Conservation (phyloP, 2,113 vertebrate species). For the Orcinus orca region DNA sequence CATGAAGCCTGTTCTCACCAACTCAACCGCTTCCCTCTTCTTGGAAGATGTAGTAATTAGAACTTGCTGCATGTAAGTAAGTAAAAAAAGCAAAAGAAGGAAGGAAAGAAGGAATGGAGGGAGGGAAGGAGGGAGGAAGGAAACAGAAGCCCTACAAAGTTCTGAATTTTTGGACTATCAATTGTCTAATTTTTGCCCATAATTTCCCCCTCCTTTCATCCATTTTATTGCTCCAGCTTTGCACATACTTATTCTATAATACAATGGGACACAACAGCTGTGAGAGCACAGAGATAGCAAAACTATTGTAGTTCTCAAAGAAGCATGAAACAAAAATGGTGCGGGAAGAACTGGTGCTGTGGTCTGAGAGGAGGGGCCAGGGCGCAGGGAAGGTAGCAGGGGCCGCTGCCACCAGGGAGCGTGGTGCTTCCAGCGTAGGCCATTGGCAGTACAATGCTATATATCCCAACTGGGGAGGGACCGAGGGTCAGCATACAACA, state of each 20-base stretch:
- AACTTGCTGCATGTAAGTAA: not conserved
- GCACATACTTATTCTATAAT: not conserved
- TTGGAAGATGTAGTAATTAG: not conserved
- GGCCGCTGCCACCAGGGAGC: no score
- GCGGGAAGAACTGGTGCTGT: not conserved
- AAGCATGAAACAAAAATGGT: not conserved
- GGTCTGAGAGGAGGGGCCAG: not conserved
- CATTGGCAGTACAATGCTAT: not conserved
- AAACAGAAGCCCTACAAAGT: not conserved
- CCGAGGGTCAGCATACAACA: not conserved
- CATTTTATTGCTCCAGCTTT: not conserved
- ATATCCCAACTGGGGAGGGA: not conserved
- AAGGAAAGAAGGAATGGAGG: no score
- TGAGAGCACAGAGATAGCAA: not conserved
- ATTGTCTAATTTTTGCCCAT: not conserved
- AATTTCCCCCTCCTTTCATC: not conserved
- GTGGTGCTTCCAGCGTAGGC: not conserved
- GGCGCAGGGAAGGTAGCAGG: not conserved
- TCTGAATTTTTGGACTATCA: not conserved
- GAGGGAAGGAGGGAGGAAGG: not conserved
- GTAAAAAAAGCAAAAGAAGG: not conserved
- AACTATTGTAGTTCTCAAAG: not conserved
- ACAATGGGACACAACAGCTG: fast-evolving
- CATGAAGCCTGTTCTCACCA: not conserved
- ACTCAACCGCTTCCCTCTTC: not conserved